These are phyloP conservation scores for Elaeidobius kamerunicus DNA, from an alignment of 2,888 invertebrate species.

Conservation along the genomic window DNA sequence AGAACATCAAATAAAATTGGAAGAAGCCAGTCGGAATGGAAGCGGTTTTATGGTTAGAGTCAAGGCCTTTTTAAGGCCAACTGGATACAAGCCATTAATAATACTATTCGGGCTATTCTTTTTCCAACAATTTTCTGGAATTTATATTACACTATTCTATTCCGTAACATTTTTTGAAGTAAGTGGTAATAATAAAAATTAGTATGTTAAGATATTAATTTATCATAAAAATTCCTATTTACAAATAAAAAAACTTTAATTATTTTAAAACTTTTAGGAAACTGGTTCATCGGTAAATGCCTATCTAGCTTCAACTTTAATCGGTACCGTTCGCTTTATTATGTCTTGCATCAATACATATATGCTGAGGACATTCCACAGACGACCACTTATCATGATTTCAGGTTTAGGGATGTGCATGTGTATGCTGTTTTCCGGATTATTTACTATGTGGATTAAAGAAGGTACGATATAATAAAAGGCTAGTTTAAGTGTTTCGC, in stretches of 20 bases:
- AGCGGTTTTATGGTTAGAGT: constrained; percentile 45
- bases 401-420: constrained; percentile 56
- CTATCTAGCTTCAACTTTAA: constrained; percentile 56
- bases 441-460: constrained; percentile 53
- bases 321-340: constrained; percentile 55
- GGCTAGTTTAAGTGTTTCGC: too few relatives aligned
- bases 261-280: too few relatives aligned
- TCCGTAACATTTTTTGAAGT: constrained; percentile 59
- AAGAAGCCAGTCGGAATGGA: constrained; percentile 45
- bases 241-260: too few relatives aligned
- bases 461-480: constrained; percentile 44
- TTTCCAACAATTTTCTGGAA: constrained; percentile 60
- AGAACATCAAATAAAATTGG: constrained; percentile 53
- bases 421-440: constrained; percentile 57
- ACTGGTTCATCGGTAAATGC: constrained; percentile 54
- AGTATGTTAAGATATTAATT: too few relatives aligned
- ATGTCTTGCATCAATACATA: constrained; percentile 59
- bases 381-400: constrained; percentile 54
- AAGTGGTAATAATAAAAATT: too few relatives aligned
- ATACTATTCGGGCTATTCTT: constrained; percentile 56
- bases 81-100: constrained; percentile 58
- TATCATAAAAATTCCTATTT: too few relatives aligned
- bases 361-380: constrained; percentile 53
- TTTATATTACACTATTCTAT: constrained; percentile 60
- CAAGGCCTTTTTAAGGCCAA: constrained; percentile 53